Base-by-base conservation (phyloP, 2,888 invertebrate species). In the Parochlus steinenii region DNA sequence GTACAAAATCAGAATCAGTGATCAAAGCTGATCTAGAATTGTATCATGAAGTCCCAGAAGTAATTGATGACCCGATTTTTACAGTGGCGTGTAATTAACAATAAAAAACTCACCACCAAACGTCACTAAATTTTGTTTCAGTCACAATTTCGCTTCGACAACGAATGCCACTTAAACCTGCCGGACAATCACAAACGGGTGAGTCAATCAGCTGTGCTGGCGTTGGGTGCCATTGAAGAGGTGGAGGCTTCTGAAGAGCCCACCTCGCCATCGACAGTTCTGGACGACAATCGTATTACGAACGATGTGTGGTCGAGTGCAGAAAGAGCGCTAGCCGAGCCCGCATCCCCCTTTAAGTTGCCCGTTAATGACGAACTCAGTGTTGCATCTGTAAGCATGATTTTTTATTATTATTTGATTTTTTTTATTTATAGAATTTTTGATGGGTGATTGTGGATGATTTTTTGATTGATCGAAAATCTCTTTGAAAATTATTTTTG, bases 141-240 rank as follows among this genome's bases (percentile, higher is more conserved):
- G 92, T 93, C 93, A 71, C 95, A 97, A 67, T 98, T 97, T 71
- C 82, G 95, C 62, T 97, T 97, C 70, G 97, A 97, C 72, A 95
- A 93, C 70, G 98, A 97, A 73, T 93, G 90, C 71, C 85, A 87
- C 70, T 74, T 89, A 65, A 87, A 83, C 68, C 75, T 95, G 57
- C 89, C 90, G 64, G 95, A 95, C 69, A 90, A 90, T 69, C 90
- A 93, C 69, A 89, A 87, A 75, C 76, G 89, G 86, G 93, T 92
- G 81, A 85, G 83, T 82, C 40, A 44, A 43, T 40, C 43, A 30
- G 39, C 37, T 32, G 43, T 35, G 31, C 37, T 43, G 41, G 37
- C 34, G 41, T 40, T 28, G 38, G 45, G 42, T 16, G 44, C 40
- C 5, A 41, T 39, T 30, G 46, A 43, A 29, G 32, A 32, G 24